phyloP scores from a whole-genome alignment of 2,888 invertebrate genomes.

The Caenorhabditis imperialis region DNA sequence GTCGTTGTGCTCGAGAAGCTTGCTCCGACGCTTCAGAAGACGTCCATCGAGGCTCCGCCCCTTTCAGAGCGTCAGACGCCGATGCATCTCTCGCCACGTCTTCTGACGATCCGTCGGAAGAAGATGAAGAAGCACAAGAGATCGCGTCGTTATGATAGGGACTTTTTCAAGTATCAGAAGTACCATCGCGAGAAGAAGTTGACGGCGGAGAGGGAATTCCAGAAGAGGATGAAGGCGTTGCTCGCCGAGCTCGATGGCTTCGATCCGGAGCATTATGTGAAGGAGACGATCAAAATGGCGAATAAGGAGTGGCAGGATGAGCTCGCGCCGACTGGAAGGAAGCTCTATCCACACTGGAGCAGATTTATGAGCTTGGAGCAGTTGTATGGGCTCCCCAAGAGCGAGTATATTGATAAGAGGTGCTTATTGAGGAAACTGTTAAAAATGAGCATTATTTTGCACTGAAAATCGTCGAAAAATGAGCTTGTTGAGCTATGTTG shows the following conservation, averaged over 20 bases:
- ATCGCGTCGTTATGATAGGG: conserved; percentile 69
- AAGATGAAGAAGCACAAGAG: conserved; percentile 77
- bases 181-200: conserved; percentile 74
- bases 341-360: conserved; percentile 76
- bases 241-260: conserved; percentile 71
- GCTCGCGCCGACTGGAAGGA: conserved; percentile 72
- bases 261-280: conserved; percentile 73
- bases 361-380: conserved; percentile 74
- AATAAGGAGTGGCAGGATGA: conserved; percentile 72
- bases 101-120: conserved; percentile 73
- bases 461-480: neutral
- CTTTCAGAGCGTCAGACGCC: conserved; percentile 27
- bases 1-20: conserved; percentile 62
- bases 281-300: conserved; percentile 68
- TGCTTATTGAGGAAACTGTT: conserved; percentile 3
- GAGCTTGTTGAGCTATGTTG: too few relatives aligned
- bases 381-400: conserved; percentile 65
- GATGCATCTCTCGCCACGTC: conserved; percentile 63
- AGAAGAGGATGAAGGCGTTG: conserved; percentile 70
- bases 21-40: conserved; percentile 58
- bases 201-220: conserved; percentile 72
- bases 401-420: conserved; percentile 73
- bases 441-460: neutral
- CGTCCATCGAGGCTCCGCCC: conserved; percentile 21
- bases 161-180: conserved; percentile 75